Conservation (phyloP, 1,140 invertebrate species). For the Mylabris phalerata region DNA sequence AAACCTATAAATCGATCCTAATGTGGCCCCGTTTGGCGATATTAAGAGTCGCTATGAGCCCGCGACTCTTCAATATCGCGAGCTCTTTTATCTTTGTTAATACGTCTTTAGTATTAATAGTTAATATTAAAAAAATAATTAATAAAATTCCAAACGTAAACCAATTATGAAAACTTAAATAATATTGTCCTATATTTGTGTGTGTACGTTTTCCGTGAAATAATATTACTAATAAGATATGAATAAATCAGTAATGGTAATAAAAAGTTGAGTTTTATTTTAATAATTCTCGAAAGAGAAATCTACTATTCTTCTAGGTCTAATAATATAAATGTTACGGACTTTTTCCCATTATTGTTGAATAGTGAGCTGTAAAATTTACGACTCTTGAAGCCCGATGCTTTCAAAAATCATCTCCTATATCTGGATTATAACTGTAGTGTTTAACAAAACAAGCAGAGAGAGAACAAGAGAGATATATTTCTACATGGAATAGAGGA, state of each 20-base stretch:
- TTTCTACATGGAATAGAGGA: no score
- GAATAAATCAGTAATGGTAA: conserved; percentile 27
- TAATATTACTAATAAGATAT: conserved; percentile 29
- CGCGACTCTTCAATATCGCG: conserved; percentile 24
- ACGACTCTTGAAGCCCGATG: no score
- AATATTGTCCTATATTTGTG: conserved; percentile 42
- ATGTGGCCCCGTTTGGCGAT: conserved; percentile 22
- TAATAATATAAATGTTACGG: neutral
- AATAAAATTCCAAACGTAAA: neutral
- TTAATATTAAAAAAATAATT: conserved; percentile 25
- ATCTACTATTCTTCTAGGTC: neutral
- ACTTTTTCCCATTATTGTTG: neutral
- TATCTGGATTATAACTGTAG: no score
- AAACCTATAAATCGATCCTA: conserved; percentile 20
- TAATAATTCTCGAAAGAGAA: neutral
- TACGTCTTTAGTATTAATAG: conserved; percentile 37
- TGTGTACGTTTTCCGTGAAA: conserved; percentile 41
- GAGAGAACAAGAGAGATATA: no score
- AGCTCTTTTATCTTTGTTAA: conserved; percentile 36
- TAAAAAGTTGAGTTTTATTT: neutral
- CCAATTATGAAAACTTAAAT: conserved; percentile 19
- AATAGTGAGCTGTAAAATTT: neutral
- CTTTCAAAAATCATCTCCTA: no score
- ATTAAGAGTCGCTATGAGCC: conserved; percentile 31
- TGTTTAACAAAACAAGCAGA: no score